These are phyloP conservation scores for Rhipidura dahli DNA, from an alignment of 2,113 vertebrate species.

Conservation along the genomic window DNA sequence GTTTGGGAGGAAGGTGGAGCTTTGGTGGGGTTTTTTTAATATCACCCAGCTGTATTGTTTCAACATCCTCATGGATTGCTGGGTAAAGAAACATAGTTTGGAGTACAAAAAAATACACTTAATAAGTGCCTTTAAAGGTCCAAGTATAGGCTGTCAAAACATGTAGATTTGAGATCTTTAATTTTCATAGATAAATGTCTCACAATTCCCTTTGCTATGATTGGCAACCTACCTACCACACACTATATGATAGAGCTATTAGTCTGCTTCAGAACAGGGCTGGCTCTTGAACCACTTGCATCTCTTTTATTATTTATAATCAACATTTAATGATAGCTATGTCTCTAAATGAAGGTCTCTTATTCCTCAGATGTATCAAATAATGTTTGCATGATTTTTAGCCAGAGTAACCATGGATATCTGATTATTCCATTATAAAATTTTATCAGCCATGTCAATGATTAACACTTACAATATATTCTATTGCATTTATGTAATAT, in stretches of 20 bases:
- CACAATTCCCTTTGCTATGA: not conserved
- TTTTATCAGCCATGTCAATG: not conserved
- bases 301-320: not conserved
- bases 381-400: not conserved
- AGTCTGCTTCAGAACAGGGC: not conserved
- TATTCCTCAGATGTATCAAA: not conserved
- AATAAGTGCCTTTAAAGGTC: not conserved
- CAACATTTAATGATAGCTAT: not conserved
- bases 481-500: not conserved
- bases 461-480: not conserved
- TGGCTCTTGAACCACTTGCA: not conserved
- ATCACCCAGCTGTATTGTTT: not conserved
- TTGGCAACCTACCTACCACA: not conserved
- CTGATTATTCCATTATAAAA: not conserved
- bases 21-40: not conserved
- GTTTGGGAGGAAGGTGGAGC: not conserved
- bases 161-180: not conserved
- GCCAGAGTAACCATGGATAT: not conserved
- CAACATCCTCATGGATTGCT: not conserved
- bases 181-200: not conserved
- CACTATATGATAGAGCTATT: not conserved
- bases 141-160: not conserved
- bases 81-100: not conserved
- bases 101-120: not conserved
- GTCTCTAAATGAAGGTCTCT: not conserved